Conservation (phyloP, 2,888 invertebrate species). For the Chrysopilus asiliformis region DNA sequence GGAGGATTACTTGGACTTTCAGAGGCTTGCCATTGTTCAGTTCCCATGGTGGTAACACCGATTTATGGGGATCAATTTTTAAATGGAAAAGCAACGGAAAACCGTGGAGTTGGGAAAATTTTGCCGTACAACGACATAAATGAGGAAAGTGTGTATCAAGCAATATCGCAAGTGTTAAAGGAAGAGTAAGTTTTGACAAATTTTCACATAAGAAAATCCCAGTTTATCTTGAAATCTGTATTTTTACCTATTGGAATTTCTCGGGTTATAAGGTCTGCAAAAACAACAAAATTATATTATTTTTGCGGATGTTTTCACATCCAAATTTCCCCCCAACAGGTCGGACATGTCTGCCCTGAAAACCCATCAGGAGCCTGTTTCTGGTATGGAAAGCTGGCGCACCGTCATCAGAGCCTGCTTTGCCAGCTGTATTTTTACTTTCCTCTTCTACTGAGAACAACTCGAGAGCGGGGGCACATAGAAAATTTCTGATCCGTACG, state of each 20-base stretch:
- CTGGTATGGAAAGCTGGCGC: no score
- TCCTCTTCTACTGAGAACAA: no score
- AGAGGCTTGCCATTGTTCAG: slow-evolving; percentile 52
- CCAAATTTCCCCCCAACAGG: no score
- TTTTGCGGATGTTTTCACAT: no score
- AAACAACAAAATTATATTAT: no score
- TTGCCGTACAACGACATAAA: slow-evolving; percentile 43
- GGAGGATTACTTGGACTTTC: slow-evolving; percentile 53
- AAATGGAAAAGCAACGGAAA: slow-evolving; percentile 47
- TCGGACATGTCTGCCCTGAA: no score
- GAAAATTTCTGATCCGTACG: no score
- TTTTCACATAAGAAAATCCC: slow-evolving; percentile 2
- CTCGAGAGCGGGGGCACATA: no score
- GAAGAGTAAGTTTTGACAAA: slow-evolving; percentile 41
- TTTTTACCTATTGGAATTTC: not conserved
- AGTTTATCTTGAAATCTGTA: slow-evolving; percentile 2
- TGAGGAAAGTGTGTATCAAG: slow-evolving; percentile 41
- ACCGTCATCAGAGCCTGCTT: no score
- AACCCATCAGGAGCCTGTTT: no score
- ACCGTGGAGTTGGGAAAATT: slow-evolving; percentile 45
- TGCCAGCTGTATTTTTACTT: no score
- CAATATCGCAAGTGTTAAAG: slow-evolving; percentile 43
- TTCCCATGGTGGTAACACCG: slow-evolving; percentile 52
- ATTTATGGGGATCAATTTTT: slow-evolving; percentile 57
- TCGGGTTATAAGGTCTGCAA: no score